phyloP scores from a whole-genome alignment of 2,113 vertebrate species.

The Scortum barcoo region DNA sequence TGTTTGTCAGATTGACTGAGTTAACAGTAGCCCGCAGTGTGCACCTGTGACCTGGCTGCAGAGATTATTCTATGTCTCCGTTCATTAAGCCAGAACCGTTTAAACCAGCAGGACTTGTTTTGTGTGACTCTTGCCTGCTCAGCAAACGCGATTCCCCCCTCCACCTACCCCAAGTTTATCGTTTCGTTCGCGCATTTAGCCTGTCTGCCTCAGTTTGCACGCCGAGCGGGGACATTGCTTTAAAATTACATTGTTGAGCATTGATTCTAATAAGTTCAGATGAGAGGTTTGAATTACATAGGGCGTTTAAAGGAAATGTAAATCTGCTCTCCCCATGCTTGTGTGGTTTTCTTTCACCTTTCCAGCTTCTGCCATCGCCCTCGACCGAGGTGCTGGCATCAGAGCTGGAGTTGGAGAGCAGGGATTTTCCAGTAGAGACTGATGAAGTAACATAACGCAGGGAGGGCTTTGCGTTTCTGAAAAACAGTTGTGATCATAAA shows the following conservation, averaged over 20 bases:
- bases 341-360: background rate
- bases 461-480: background rate
- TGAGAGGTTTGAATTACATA: conserved; percentile 7
- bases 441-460: conserved; percentile 7
- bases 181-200: conserved; percentile 60
- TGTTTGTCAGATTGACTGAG: conserved; percentile 73
- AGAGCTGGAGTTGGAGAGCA: conserved; percentile 11
- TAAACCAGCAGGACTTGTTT: conserved; percentile 55
- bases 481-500: background rate
- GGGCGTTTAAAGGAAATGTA: background rate
- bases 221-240: background rate
- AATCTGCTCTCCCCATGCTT: background rate
- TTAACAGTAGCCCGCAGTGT: conserved; percentile 71
- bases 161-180: conserved; percentile 23
- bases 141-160: too few species aligned
- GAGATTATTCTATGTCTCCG: conserved; percentile 72
- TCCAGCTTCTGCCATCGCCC: background rate
- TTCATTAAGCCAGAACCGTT: conserved; percentile 71
- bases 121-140: conserved; percentile 39
- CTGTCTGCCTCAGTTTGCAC: conserved; percentile 7
- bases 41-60: conserved; percentile 75
- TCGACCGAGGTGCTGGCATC: background rate
- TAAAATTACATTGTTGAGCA: conserved; percentile 9
- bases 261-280: conserved; percentile 8
- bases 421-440: conserved; percentile 18